These are phyloP conservation scores for Drosophila tripunctata DNA, from an alignment of 2,888 invertebrate genomes.

Conservation along the genomic window DNA sequence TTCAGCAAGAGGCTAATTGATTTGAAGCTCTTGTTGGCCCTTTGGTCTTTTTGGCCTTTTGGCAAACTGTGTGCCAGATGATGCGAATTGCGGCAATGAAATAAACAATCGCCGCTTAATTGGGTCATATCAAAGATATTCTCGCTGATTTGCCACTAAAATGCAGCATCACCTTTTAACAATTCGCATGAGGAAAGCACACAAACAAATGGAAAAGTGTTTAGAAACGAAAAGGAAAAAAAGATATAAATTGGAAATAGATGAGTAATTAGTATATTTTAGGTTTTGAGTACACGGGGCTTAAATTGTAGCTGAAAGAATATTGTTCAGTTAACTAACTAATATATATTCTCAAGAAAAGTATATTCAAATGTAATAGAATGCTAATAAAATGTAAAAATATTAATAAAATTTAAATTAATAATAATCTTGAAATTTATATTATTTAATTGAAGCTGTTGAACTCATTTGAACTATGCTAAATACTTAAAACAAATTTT, in stretches of 20 bases:
- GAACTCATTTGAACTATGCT: no score
- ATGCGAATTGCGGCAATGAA: slow-evolving; percentile 31
- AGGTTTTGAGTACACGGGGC: no score
- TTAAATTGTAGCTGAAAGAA: no score
- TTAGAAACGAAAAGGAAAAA: background rate
- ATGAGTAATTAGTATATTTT: background rate
- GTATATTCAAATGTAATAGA: no score
- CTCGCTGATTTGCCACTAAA: slow-evolving; percentile 16
- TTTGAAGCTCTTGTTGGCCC: slow-evolving; percentile 59
- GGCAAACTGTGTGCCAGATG: slow-evolving; percentile 29
- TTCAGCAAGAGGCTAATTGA: slow-evolving; percentile 69
- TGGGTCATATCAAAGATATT: slow-evolving; percentile 31
- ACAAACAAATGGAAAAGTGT: slow-evolving; percentile 18
- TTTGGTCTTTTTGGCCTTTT: slow-evolving; percentile 45
- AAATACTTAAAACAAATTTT: no score
- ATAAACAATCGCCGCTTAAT: slow-evolving; percentile 38
- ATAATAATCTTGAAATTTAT: no score
- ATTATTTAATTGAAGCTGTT: no score
- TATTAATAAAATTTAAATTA: no score
- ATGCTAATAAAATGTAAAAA: no score
- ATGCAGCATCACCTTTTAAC: slow-evolving; percentile 5
- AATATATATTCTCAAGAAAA: no score
- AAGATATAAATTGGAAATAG: background rate
- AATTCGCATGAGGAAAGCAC: slow-evolving; percentile 8
- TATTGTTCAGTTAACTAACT: no score